Percentiles rank a stretch among this genome's conserved stretches.
Evolutionary conservation across 2,113 vertebrate genomes (phyloP).

Genomic region (Tachuris rubrigastra): DNA sequence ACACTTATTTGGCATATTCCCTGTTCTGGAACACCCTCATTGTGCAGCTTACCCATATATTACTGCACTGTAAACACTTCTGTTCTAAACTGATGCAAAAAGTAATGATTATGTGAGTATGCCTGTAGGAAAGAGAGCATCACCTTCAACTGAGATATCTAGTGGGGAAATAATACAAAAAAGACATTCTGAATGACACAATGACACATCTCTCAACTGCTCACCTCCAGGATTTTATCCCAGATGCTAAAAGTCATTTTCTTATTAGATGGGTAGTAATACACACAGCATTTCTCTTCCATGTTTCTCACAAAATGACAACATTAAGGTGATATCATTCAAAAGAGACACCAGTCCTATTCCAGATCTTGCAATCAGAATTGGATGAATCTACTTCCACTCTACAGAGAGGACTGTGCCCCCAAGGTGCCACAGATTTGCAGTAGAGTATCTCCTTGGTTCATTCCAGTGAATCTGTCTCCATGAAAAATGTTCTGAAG

Average conservation of each 20-base stretch:
- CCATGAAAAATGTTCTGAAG: not conserved
- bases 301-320: not conserved
- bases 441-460: not conserved
- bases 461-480: not conserved
- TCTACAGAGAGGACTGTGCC: not conserved
- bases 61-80: not conserved
- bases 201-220: not conserved
- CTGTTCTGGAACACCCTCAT: not conserved
- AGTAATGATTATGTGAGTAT: not conserved
- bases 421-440: not conserved
- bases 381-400: not conserved
- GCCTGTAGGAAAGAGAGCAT: not conserved
- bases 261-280: not conserved
- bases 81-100: not conserved
- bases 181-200: fast-evolving
- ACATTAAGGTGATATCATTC: not conserved
- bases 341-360: not conserved
- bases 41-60: not conserved
- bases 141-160: not conserved
- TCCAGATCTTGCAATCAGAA: not conserved
- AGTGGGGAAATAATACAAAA: not conserved
- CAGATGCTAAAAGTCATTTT: not conserved
- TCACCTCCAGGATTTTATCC: not conserved
- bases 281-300: not conserved
- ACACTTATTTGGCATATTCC: not conserved